Conservation (phyloP, 2,113 vertebrate species). For the Oxyura jamaicensis region DNA sequence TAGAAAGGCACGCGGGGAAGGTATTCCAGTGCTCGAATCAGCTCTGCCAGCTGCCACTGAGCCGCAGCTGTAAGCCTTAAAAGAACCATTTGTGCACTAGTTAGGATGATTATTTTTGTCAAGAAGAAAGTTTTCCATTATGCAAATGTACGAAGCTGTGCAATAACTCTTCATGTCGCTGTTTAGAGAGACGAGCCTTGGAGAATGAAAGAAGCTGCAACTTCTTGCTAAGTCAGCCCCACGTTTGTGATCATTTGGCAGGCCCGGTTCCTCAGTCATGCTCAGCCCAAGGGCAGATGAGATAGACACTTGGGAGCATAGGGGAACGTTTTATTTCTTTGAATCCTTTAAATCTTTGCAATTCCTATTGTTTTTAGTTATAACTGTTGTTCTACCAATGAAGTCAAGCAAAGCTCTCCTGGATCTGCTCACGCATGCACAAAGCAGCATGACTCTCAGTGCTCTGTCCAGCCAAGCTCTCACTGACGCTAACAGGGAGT, state of each 20-base stretch:
- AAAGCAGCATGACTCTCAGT: not conserved
- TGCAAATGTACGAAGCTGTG: not conserved
- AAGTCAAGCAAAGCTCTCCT: not conserved
- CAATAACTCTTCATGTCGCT: not conserved
- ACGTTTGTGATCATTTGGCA: rapidly evolving
- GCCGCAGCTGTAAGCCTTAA: slow-evolving; percentile 45
- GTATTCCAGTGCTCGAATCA: not conserved
- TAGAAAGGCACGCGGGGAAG: not conserved
- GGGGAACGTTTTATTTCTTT: not conserved
- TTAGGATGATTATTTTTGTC: not conserved
- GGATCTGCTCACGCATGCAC: not conserved
- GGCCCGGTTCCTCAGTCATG: not conserved
- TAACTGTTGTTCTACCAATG: not conserved
- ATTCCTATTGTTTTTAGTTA: not conserved
- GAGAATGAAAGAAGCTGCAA: not conserved
- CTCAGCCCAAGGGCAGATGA: not conserved
- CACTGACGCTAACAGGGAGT: not conserved
- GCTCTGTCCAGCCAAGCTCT: not conserved
- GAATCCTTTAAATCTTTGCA: not conserved
- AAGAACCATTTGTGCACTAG: not conserved
- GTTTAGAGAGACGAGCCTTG: not conserved
- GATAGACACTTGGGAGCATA: not conserved
- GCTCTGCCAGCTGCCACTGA: slow-evolving; percentile 10
- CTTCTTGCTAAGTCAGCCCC: not conserved
- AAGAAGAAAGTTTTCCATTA: not conserved